Conservation (phyloP, 1,140 invertebrate genomes). For the Eriocheir sinensis region DNA sequence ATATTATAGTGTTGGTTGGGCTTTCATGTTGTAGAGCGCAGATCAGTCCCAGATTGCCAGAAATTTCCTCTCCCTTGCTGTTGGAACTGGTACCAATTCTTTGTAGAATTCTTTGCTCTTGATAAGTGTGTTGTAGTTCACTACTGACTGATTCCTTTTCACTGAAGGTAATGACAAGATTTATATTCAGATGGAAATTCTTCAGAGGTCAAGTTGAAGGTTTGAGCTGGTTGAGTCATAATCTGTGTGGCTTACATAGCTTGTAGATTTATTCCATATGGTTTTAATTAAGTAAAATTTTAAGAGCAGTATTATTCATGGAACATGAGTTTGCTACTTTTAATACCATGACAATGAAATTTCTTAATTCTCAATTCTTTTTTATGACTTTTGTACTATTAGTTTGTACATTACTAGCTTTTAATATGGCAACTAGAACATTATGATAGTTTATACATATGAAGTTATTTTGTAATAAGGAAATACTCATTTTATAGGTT, state of each 20-base stretch:
- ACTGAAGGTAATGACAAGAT: slow-evolving; percentile 69
- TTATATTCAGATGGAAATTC: slow-evolving; percentile 70
- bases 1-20: slow-evolving; percentile 43
- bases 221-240: slow-evolving; percentile 77
- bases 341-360: slow-evolving; percentile 71
- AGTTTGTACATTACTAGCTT: slow-evolving; percentile 78
- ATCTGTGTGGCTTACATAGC: slow-evolving; percentile 76
- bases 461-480: slow-evolving; percentile 78
- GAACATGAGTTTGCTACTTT: slow-evolving; percentile 72
- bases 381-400: slow-evolving; percentile 77
- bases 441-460: slow-evolving; percentile 77
- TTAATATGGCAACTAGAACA: slow-evolving; percentile 77
- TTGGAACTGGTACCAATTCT: slow-evolving; percentile 68
- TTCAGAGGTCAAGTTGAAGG: slow-evolving; percentile 61
- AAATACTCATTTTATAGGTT: slow-evolving; percentile 78
- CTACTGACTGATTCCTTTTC: slow-evolving; percentile 65
- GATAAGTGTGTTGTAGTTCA: slow-evolving; percentile 66
- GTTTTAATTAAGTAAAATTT: slow-evolving; percentile 69
- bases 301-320: slow-evolving; percentile 78
- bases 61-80: slow-evolving; percentile 58
- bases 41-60: slow-evolving; percentile 48
- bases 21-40: slow-evolving; percentile 56
- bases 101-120: slow-evolving; percentile 71
- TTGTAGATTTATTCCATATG: slow-evolving; percentile 73
- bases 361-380: slow-evolving; percentile 67